A percentile compares a stretch with the other conserved stretches of the same genome.
These are phyloP conservation scores for Hydropsyche betteni DNA, from an alignment of 2,888 invertebrate genomes.

Conservation along the genomic window DNA sequence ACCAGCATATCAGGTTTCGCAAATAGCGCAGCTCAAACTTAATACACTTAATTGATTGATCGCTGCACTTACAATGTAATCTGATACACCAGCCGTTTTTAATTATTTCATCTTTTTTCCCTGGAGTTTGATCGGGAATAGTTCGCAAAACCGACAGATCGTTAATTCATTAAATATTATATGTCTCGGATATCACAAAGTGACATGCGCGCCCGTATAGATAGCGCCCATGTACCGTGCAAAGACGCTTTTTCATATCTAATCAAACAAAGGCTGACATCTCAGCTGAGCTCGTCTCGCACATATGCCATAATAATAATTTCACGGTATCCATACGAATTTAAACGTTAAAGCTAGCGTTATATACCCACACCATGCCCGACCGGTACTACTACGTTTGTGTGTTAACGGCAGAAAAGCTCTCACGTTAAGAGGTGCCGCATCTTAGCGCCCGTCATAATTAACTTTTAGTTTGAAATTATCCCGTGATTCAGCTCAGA, in stretches of 20 bases:
- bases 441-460: constrained; percentile 9
- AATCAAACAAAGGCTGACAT: constrained; percentile 33
- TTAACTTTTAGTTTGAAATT: constrained; percentile 1
- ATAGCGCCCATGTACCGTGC: neutral
- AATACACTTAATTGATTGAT: too few relatives aligned
- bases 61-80: too few relatives aligned
- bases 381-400: constrained; percentile 1
- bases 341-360: constrained; percentile 36
- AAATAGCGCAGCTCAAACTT: too few relatives aligned
- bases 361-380: constrained; percentile 23
- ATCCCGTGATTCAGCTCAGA: neutral
- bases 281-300: constrained; percentile 12
- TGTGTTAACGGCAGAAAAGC: constrained; percentile 16
- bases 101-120: too few relatives aligned
- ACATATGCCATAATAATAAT: constrained; percentile 34
- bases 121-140: too few relatives aligned
- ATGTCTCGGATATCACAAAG: too few relatives aligned
- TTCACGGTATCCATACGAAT: constrained; percentile 37
- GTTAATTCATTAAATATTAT: too few relatives aligned
- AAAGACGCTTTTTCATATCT: constrained; percentile 29
- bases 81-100: too few relatives aligned
- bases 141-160: too few relatives aligned
- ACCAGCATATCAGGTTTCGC: too few relatives aligned
- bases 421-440: constrained; percentile 8
- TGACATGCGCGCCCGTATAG: too few relatives aligned